Percentiles rank a stretch among this genome's conserved stretches.
phyloP scores from a whole-genome alignment of 2,797 vertebrate species.

The Threskiornis aethiopicus region DNA sequence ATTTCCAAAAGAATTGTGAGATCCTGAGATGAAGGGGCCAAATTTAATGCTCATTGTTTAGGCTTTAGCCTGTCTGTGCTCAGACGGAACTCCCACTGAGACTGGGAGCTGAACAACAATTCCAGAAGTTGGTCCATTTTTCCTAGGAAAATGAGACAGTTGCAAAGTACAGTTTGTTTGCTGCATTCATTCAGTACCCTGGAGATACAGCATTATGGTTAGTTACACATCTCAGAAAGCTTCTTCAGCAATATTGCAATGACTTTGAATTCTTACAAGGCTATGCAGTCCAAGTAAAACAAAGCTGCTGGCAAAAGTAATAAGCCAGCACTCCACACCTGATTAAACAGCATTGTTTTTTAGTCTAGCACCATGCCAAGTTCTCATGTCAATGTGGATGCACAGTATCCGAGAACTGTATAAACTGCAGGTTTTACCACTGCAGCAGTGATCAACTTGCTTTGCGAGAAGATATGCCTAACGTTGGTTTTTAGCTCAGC shows the following conservation, averaged over 20 bases:
- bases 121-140: constrained; percentile 55
- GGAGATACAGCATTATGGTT: constrained; percentile 53
- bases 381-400: constrained; percentile 23
- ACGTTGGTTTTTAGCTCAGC: neutral
- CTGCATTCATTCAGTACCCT: constrained; percentile 4
- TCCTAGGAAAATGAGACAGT: constrained; percentile 57
- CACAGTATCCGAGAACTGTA: neutral
- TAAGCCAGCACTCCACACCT: constrained; percentile 63
- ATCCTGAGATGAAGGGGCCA: constrained; percentile 11
- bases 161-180: constrained; percentile 26
- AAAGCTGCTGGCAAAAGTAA: constrained; percentile 68
- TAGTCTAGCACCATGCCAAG: constrained; percentile 31
- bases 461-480: neutral
- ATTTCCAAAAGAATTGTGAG: constrained; percentile 56
- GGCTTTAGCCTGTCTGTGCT: constrained; percentile 27
- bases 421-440: neutral
- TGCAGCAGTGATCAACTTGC: neutral
- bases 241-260: constrained; percentile 36
- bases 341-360: constrained; percentile 69
- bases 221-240: constrained; percentile 59
- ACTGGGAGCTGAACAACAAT: constrained; percentile 29
- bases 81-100: constrained; percentile 40
- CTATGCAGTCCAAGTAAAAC: constrained; percentile 64
- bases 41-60: constrained; percentile 42
- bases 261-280: constrained; percentile 62